Evolutionary conservation across 2,797 vertebrate genomes (phyloP), one percentile per base, ranked within the genome.

Genomic region (Schizopygopsis malacanthus): DNA sequence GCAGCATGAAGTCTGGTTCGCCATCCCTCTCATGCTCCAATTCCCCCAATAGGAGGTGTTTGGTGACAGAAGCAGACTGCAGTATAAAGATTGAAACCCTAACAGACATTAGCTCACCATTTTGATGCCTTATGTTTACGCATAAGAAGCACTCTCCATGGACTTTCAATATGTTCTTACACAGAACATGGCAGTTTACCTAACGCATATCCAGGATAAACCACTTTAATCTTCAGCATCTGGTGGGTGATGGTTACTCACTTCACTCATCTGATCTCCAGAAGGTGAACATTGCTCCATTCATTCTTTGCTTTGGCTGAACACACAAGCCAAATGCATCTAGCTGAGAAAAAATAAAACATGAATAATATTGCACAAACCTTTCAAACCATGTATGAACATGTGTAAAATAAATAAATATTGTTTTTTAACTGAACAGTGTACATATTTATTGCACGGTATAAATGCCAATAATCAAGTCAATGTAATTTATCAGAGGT

Each of bases 1-100:
- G 65, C 80, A 81, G 28, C 65, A 54, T 39, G 52, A 77, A 52
- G 33, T 70, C 63, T 50, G 81, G 50, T 82, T 59, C 4, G 52
- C 25, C 39, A 43, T 33, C 52, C 28, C n/a, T 75, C 70, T 76
- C 79, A 81, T 73, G 79, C 59, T 65, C 84, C 84, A 76, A 10
- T 86, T 86, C 56, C 70, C 59, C 22, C 69, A 81, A 54, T 43
- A 70, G 43, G 18, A 85, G 69, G 45, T 80, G 77, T 85, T 75
- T 63, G 45, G 59, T 79, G 43, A 50, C 13, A 41, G 25, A 75
- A 22, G 65, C n/a, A 69, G 47, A 54, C 41, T 63, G 41, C 59
- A 13, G 39, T 13, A 65, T 80, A 81, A 52, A 71, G 67, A 81
- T 41, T 70, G 54, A 18, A 81, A 70, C 1, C 13, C 79, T 69